These are phyloP conservation scores for Pygoscelis adeliae DNA, from an alignment of 2,113 vertebrate species.

Conservation along the genomic window DNA sequence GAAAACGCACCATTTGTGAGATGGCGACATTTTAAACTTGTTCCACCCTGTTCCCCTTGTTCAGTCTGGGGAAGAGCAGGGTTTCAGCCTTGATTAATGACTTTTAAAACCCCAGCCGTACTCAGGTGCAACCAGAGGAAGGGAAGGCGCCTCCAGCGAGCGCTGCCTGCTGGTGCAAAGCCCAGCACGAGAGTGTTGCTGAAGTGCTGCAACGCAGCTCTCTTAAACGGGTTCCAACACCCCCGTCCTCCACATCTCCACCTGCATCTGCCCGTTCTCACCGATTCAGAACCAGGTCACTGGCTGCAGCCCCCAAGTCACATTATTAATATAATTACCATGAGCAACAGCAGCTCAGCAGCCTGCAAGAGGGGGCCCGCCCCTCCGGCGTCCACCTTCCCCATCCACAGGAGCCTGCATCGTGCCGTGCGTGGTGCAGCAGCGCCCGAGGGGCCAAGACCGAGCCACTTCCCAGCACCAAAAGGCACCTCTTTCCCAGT, in stretches of 20 bases:
- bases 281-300: rapidly evolving
- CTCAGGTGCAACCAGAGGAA: not conserved
- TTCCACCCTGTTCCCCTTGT: not conserved
- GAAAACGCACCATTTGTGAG: not conserved
- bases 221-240: not conserved
- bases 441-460: rapidly evolving
- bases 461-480: not conserved
- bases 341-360: not conserved
- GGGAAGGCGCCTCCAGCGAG: not conserved
- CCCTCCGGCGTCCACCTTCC: rapidly evolving
- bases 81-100: not conserved
- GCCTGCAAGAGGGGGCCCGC: not conserved
- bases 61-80: not conserved
- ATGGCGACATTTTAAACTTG: not conserved
- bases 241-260: not conserved
- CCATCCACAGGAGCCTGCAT: rapidly evolving
- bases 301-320: not conserved
- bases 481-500: not conserved
- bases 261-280: not conserved
- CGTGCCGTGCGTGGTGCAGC: not conserved
- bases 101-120: not conserved
- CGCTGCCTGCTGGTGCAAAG: rapidly evolving
- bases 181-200: rapidly evolving
- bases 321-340: not conserved
- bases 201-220: not conserved